A percentile compares a stretch with the other conserved stretches of the same genome.
phyloP scores from a whole-genome alignment of 1,140 invertebrate species.

The Leucophenga varia region DNA sequence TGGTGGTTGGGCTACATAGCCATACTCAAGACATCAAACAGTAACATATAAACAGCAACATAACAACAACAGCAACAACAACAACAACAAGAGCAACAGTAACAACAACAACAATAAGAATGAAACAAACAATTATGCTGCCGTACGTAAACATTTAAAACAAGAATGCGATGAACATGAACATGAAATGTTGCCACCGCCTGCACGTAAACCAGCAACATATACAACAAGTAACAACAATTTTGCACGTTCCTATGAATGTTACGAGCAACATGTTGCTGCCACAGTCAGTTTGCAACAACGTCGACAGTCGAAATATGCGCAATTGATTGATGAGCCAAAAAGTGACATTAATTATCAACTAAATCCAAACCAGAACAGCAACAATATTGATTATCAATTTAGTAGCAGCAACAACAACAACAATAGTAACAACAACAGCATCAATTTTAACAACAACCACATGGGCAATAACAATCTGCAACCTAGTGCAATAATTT shows the following conservation, averaged over 20 bases:
- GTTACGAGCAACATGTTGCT: slow-evolving; percentile 35
- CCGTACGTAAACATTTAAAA: too few relatives aligned
- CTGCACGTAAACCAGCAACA: slow-evolving; percentile 33
- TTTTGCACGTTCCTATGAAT: slow-evolving; percentile 27
- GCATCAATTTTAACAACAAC: slow-evolving; percentile 7
- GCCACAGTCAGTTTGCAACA: slow-evolving; percentile 30
- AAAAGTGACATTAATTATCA: neutral
- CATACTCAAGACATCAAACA: too few relatives aligned
- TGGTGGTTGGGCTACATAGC: slow-evolving; percentile 84
- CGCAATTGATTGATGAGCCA: neutral
- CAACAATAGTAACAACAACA: slow-evolving; percentile 10
- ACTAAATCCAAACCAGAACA: neutral
- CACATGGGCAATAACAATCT: slow-evolving; percentile 14
- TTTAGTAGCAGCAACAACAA: slow-evolving; percentile 1
- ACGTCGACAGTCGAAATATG: slow-evolving; percentile 10
- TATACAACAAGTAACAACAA: slow-evolving; percentile 12
- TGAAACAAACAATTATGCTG: too few relatives aligned
- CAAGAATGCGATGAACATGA: slow-evolving; percentile 25
- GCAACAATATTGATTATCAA: neutral
- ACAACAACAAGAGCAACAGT: slow-evolving; percentile 18
- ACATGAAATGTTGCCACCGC: slow-evolving; percentile 44
- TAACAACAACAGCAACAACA: slow-evolving; percentile 15
- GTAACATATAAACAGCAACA: slow-evolving; percentile 34
- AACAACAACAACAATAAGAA: slow-evolving; percentile 10
- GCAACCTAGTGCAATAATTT: slow-evolving; percentile 43